Percentiles rank a stretch among this genome's conserved stretches.
phyloP scores from a whole-genome alignment of 2,888 invertebrate genomes.

The Hydrotaea cyrtoneurina region DNA sequence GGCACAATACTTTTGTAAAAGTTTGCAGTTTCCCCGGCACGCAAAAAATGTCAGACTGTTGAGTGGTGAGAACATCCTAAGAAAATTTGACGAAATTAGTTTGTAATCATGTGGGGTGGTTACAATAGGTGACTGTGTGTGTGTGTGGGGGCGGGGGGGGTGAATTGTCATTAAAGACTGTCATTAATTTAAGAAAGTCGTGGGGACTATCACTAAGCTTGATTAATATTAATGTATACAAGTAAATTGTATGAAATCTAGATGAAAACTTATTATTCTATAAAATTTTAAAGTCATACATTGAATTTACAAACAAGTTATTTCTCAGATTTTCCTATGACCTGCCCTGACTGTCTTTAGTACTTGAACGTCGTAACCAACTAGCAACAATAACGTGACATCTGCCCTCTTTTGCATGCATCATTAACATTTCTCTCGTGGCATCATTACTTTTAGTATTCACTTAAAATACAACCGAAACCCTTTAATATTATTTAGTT shows the following conservation, averaged over 20 bases:
- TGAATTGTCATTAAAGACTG: background rate
- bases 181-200: background rate
- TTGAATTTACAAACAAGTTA: too few species aligned
- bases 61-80: background rate
- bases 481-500: constrained; percentile 10
- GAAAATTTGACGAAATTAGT: constrained; percentile 7
- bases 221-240: too few species aligned
- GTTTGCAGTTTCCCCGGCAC: background rate
- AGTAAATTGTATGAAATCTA: too few species aligned
- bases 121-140: background rate
- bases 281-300: too few species aligned
- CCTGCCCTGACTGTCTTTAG: too few species aligned
- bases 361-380: too few species aligned
- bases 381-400: background rate
- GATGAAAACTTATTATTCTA: too few species aligned
- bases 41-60: background rate
- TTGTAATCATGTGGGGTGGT: background rate
- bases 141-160: background rate
- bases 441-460: background rate
- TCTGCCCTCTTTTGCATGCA: background rate
- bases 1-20: constrained; percentile 7
- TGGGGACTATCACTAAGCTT: too few species aligned
- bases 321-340: too few species aligned
- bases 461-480: background rate
- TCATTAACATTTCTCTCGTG: background rate